Percentiles rank a stretch among this genome's conserved stretches.
These are phyloP conservation scores for Merodon equestris DNA, from an alignment of 2,888 invertebrate genomes.

Conservation along the genomic window DNA sequence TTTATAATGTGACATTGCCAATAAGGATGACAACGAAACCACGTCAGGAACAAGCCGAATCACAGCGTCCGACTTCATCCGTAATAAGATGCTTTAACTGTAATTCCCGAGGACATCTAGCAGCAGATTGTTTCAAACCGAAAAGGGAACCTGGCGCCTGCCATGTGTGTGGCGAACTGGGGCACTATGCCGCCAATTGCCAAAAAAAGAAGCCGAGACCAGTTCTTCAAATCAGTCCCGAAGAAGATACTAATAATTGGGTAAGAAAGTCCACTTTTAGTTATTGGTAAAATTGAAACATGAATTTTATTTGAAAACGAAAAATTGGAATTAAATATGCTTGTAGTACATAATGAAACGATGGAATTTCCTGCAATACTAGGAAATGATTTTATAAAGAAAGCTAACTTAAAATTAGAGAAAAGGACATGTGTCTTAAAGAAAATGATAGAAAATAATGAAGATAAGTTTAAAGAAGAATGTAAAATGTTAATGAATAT, in stretches of 20 bases:
- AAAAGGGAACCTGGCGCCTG: conserved; percentile 32
- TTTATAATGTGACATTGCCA: background rate
- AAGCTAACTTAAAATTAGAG: no score
- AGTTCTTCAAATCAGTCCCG: background rate
- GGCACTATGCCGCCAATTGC: conserved; percentile 18
- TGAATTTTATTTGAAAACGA: conserved; percentile 15
- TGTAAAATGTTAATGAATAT: conserved; percentile 26
- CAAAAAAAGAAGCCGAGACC: background rate
- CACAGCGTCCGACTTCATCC: no score
- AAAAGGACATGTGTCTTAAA: no score
- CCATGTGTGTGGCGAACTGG: conserved; percentile 29
- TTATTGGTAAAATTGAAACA: conserved; percentile 11
- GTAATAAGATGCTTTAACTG: background rate
- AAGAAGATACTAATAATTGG: conserved; percentile 24
- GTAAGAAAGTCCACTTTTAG: background rate
- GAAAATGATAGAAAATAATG: no score
- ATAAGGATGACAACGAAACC: background rate
- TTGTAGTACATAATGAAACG: conserved; percentile 8
- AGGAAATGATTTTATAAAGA: background rate
- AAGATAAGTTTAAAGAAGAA: background rate
- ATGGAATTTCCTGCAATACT: conserved; percentile 5
- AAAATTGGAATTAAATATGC: conserved; percentile 9
- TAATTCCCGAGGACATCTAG: no score
- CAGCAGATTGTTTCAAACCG: no score
- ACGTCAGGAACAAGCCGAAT: no score